A percentile compares a stretch with the other conserved stretches of the same genome.
These are phyloP conservation scores for Diacarnus erythraeanus DNA, from an alignment of 37 sponge, comb jelly and placozoan species.

Conservation along the genomic window DNA sequence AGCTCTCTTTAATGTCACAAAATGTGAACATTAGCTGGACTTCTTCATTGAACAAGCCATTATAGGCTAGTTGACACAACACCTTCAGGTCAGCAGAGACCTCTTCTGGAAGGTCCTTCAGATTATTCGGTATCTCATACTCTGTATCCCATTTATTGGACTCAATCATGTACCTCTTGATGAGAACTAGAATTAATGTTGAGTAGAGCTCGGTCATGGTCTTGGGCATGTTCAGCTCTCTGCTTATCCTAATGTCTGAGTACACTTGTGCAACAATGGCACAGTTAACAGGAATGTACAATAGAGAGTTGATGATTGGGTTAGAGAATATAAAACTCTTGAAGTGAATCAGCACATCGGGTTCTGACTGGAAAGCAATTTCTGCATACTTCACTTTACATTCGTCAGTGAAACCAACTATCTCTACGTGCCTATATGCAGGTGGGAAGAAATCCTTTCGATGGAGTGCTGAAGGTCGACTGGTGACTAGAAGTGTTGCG, in stretches of 20 bases:
- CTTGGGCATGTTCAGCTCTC: slow-evolving; percentile 3
- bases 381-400: slow-evolving; percentile 11
- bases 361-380: not conserved
- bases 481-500: slow-evolving; percentile 21
- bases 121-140: not conserved
- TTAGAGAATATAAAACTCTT: not conserved
- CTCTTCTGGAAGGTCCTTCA: not conserved
- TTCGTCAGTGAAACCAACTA: slow-evolving; percentile 23
- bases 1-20: too few relatives aligned
- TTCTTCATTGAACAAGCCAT: not conserved
- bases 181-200: not conserved
- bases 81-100: not conserved
- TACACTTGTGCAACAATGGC: slow-evolving; percentile 26
- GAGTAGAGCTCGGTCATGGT: slow-evolving; percentile 45
- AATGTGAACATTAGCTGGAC: not conserved
- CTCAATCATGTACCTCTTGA: not conserved
- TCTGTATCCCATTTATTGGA: not conserved
- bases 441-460: not conserved
- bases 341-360: slow-evolving; percentile 3
- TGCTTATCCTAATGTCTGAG: not conserved
- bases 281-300: slow-evolving; percentile 34
- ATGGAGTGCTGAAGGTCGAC: slow-evolving; percentile 29
- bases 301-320: slow-evolving; percentile 6
- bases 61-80: not conserved
- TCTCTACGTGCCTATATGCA: slow-evolving; percentile 5